Evolutionary conservation across 92 coral and sea anemone species (phyloP), one percentile per base, ranked within the genome.

Genomic region (Porites divaricata): DNA sequence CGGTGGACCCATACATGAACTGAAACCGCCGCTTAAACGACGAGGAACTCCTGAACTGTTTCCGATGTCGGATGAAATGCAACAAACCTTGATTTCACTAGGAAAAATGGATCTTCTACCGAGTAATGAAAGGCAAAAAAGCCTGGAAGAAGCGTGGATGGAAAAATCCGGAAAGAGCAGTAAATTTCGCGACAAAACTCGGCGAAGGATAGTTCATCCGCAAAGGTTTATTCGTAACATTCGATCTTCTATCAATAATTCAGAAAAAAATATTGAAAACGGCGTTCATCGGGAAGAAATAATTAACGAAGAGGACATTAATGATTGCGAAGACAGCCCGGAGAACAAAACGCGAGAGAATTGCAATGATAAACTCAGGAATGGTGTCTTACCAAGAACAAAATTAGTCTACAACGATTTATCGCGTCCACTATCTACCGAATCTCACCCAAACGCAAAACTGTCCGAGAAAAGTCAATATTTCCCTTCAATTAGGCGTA

Each of bases 21-120:
- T 63, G 19, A 75, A 75, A 13, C 57, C 83, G 51, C 59, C 78
- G 61, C 70, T 84, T 9, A 85, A 85, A 17, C 78, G 95, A 56
- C 81, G 61, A 66, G 90, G 92, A 35, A 91, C 94, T 15, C 90
- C 95, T 8, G 92, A 91, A 71, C 66, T 91, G 9, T 91, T 91
- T 28, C 93, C 93, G 16, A 90, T 90, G 93, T 90, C 93, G 9
- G 70, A 81, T 2, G 93, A 90, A 84, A 90, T 90, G 93, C 82
- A 58, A 74, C 85, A 90, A 61, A 88, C 89, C 9, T 65, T 90
- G 8, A 68, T 81, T 53, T 85, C 90, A 0, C 76, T 90, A 9
- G 93, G 88, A 19, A 81, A 80, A 59, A 20, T 87, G 59, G 91
- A 90, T 83, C 79, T 90, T 15, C 61, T 90, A 10, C 93, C 93